Evolutionary conservation across 2,797 vertebrate species (phyloP), one percentile per base, ranked within the genome.

Genomic region (Sebastes baramenuke): DNA sequence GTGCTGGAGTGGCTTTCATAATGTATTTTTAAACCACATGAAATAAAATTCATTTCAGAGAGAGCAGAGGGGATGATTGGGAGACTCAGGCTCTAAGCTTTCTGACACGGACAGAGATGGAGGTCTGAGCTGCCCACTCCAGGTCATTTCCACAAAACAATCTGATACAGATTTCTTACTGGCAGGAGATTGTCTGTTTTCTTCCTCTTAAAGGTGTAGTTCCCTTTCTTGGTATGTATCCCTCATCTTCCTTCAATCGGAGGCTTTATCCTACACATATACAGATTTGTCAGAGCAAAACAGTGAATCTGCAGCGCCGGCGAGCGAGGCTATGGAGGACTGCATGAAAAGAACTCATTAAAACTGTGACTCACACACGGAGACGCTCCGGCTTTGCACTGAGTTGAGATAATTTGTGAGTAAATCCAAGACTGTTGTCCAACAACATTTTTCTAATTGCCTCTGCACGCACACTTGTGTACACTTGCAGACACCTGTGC

Each of bases 391-490:
- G 82, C 82, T 77, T 49, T 75, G 80, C 75, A 64, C 88, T 72
- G 74, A 90, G 87, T 89, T 81, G 81, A 88, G 92, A 95, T 96
- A 87, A 94, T 96, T 95, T 95, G 89, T 77, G 83, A 92, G 92
- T 88, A 90, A 93, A 93, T 93, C 92, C 83, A 77, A 85, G 88
- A 80, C 90, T 92, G 92, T 93, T 95, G 93, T 95, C 91, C 88
- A 84, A 93, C 94, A 93, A 88, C 91, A 89, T 90, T 83, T 93
- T 94, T 89, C 90, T 95, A 95, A 96, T 95, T 95, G 93, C 92
- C 84, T 72, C 80, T 30, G 68, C 73, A 69, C 67, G 29, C 64
- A 65, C 65, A 18, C 62, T n/a, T 14, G 7, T 38, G 20, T 67
- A 70, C 38, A 49, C 46, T 59, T 54, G 29, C 32, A 42, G 65